Evolutionary conservation across 2,797 vertebrate genomes (phyloP).

Genomic region (Scolopax bukidnonensis): DNA sequence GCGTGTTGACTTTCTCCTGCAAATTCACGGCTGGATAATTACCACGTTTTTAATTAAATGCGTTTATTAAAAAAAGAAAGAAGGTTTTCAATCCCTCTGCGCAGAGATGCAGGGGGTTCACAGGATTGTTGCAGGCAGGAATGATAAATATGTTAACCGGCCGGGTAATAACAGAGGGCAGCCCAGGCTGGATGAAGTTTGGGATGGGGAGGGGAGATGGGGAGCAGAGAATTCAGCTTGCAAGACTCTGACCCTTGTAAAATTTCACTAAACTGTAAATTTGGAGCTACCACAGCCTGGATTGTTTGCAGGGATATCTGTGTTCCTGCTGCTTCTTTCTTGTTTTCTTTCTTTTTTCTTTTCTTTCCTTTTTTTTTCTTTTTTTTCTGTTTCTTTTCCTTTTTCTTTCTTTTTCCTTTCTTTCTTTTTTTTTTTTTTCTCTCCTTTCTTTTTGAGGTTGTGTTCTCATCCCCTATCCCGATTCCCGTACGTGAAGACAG

Average conservation of each 20-base stretch:
- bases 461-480: slow-evolving; percentile 34
- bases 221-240: slow-evolving; percentile 5
- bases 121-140: slow-evolving; percentile 44
- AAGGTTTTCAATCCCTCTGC: slow-evolving; percentile 27
- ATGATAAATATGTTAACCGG: slow-evolving; percentile 69
- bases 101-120: slow-evolving; percentile 40
- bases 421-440: neutral
- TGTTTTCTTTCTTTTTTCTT: rapidly evolving
- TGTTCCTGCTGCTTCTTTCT: neutral
- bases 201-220: neutral
- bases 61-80: slow-evolving; percentile 38
- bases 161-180: slow-evolving; percentile 53
- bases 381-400: rapidly evolving
- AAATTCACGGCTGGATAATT: neutral
- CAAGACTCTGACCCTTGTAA: slow-evolving; percentile 54
- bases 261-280: slow-evolving; percentile 66
- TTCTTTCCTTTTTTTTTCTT: too few relatives aligned
- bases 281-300: slow-evolving; percentile 18
- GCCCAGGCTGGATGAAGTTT: slow-evolving; percentile 22
- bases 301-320: slow-evolving; percentile 1
- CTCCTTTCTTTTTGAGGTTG: neutral
- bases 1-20: neutral
- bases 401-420: rapidly evolving
- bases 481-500: slow-evolving; percentile 64
- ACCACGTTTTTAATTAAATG: slow-evolving; percentile 46